Conservation (phyloP, 2,113 vertebrate species). For the Catharus bicknelli region DNA sequence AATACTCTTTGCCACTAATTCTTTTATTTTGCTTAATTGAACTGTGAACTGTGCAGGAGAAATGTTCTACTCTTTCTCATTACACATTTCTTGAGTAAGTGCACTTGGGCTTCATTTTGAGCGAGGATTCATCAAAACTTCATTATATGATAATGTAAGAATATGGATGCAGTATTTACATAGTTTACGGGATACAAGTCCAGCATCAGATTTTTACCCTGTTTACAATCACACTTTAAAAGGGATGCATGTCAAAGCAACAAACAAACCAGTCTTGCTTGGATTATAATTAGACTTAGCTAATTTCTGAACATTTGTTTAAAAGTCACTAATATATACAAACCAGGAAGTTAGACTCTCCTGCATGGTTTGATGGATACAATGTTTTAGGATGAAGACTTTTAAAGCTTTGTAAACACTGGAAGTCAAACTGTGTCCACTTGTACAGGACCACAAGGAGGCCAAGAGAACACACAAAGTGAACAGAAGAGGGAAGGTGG, state of each 20-base stretch:
- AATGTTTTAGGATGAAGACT: neutral
- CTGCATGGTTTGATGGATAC: neutral
- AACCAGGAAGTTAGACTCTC: neutral
- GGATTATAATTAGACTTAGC: neutral
- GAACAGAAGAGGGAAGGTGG: neutral
- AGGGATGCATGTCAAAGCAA: neutral
- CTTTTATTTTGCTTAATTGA: neutral
- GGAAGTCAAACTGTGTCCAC: neutral
- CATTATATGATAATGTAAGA: neutral
- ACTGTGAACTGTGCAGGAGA: neutral
- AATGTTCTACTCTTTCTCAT: neutral
- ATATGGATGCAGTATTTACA: neutral
- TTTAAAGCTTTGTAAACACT: neutral
- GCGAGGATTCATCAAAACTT: neutral
- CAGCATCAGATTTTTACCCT: neutral
- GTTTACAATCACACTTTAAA: neutral
- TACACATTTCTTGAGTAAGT: neutral
- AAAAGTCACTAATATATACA: neutral
- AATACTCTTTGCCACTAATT: neutral
- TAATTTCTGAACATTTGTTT: neutral
- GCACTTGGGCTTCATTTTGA: neutral
- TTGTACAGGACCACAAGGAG: neutral
- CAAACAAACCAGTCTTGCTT: neutral
- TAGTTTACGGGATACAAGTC: accelerated
- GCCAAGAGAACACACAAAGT: neutral